Conservation (phyloP, 2,888 invertebrate genomes). For the Tuberolachnus salignus region DNA sequence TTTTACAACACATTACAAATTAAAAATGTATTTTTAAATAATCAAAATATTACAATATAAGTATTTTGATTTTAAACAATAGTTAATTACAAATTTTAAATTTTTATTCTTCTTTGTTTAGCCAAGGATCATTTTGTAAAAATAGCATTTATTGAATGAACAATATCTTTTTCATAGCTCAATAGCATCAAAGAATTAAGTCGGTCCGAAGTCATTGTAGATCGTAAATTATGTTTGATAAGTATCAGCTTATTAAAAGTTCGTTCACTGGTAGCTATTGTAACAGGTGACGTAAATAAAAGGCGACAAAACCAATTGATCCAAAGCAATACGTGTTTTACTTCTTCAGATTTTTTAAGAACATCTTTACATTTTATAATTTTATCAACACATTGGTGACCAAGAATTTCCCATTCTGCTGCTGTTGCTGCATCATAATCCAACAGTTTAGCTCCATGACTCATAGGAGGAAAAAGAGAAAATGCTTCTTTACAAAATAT, state of each 20-base stretch:
- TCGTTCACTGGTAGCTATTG: slow-evolving; percentile 22
- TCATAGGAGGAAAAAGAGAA: slow-evolving; percentile 27
- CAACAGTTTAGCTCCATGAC: neutral
- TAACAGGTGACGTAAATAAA: slow-evolving; percentile 23
- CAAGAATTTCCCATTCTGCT: slow-evolving; percentile 27
- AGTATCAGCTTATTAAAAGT: slow-evolving; percentile 25
- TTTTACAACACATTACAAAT: too few relatives aligned
- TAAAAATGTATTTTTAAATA: too few relatives aligned
- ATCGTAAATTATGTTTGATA: slow-evolving; percentile 33
- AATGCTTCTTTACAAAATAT: slow-evolving; percentile 2
- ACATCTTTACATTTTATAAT: slow-evolving; percentile 15
- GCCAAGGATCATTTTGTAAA: slow-evolving; percentile 25
- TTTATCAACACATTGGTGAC: slow-evolving; percentile 1
- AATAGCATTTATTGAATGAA: slow-evolving; percentile 16
- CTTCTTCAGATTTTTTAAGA: slow-evolving; percentile 8
- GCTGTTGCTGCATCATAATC: slow-evolving; percentile 9
- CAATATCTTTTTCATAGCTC: slow-evolving; percentile 23
- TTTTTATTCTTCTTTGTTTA: slow-evolving; percentile 12
- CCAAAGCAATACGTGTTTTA: slow-evolving; percentile 16
- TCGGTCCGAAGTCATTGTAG: slow-evolving; percentile 8
- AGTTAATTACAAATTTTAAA: too few relatives aligned
- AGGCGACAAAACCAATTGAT: slow-evolving; percentile 17
- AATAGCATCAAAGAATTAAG: slow-evolving; percentile 28
- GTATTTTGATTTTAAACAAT: neutral
- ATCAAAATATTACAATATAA: too few relatives aligned